Base-by-base conservation (phyloP, 2,888 invertebrate genomes). In the Calephelis perditalis region DNA sequence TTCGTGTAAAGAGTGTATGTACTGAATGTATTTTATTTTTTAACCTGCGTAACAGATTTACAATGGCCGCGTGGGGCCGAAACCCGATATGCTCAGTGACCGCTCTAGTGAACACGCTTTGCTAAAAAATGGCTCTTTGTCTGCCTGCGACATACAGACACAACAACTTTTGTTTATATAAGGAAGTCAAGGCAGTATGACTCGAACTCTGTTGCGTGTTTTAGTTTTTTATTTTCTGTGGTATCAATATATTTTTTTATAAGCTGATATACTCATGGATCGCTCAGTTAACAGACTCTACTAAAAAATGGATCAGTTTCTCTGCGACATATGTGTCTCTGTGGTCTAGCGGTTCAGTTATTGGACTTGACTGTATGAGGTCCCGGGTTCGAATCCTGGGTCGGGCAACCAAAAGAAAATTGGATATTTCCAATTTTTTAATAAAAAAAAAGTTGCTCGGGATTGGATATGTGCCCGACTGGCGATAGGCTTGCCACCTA, bases 21-120 rank as follows among this genome's bases (percentile, higher is more conserved):
- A 43, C 56, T 43, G 56, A 37, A 56, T 10, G 10, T 10, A 56
- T 56, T 56, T 54, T 56, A 7, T 40, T 56, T 56, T 57, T 60
- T 47, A 11, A 9, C n/a, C 26, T 37, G 43, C 56, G 12, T 44
- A 15, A 35, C 46, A 44, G 44, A 36, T 10, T 56, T 45, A 59
- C 63, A 62, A 55, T 59, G 62, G 59, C 45, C 61, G 63, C 57
- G 63, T 60, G 58, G 44, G 47, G 58, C 43, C 58, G 60, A 52
- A 58, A 63, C 59, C 57, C 56, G 65, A 63, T 62, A 55, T 49
- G 46, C 60, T 57, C 62, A 56, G 58, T 63, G 62, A 59, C 59
- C 63, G 63, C 63, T 63, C 63, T 62, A 63, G 46, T 62, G 63
- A 63, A 56, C 64, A 64, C 56, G 62, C 62, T 56, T 56, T 49